phyloP scores from a whole-genome alignment of 1,140 invertebrate genomes.

The Conus ventricosus region DNA sequence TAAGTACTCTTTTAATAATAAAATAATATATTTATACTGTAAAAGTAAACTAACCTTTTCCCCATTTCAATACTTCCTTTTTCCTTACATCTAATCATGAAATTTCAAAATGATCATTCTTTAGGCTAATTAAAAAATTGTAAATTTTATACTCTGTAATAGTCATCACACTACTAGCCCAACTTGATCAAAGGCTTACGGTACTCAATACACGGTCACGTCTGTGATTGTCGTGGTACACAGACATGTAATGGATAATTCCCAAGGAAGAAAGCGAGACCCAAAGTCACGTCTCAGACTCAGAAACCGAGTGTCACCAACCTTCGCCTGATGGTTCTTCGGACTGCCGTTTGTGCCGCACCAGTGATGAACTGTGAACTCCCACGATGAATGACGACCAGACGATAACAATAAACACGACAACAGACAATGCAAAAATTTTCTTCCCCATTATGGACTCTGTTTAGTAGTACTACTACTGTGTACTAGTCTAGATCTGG shows the following conservation, averaged over 20 bases:
- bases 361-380: not conserved
- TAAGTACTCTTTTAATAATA: no score
- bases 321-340: not conserved
- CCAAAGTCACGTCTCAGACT: not conserved
- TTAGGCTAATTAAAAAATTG: no score
- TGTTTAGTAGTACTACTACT: not conserved
- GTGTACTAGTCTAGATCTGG: no score
- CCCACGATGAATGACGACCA: conserved; percentile 14
- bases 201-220: no score
- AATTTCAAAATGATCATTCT: no score
- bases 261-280: not conserved
- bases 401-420: not conserved
- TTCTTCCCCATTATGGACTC: conserved; percentile 2
- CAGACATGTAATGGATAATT: not conserved
- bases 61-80: no score
- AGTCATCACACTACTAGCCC: no score
- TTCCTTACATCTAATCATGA: no score
- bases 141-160: no score
- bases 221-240: not conserved
- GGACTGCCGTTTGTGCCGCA: not conserved
- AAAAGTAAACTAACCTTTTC: no score
- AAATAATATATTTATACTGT: no score
- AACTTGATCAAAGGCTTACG: no score
- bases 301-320: not conserved
- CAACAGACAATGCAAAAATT: not conserved